Percentiles rank a stretch among this genome's conserved stretches.
These are phyloP conservation scores for Autographa gamma DNA, from an alignment of 2,888 invertebrate genomes.

Conservation along the genomic window DNA sequence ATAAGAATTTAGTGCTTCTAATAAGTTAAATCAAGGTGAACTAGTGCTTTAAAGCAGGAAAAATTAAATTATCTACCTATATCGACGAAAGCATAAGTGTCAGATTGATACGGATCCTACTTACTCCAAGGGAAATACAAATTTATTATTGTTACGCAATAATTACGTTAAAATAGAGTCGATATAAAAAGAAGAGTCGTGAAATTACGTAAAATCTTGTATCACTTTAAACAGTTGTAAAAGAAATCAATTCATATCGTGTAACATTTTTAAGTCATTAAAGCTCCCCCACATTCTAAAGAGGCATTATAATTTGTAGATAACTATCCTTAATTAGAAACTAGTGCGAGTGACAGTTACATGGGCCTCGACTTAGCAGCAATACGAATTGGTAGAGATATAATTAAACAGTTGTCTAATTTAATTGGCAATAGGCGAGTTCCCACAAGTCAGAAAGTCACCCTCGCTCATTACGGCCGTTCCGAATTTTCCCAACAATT, in stretches of 20 bases:
- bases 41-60: no score
- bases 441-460: conserved; percentile 86
- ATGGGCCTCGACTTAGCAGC: conserved; percentile 69
- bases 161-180: background rate
- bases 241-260: conserved; percentile 61
- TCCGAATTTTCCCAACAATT: conserved; percentile 84
- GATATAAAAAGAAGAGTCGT: conserved; percentile 13
- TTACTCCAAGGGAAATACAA: no score
- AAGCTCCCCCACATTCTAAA: conserved; percentile 67
- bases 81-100: no score
- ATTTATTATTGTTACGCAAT: background rate
- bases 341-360: conserved; percentile 65
- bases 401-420: conserved; percentile 87
- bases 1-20: background rate
- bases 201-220: conserved; percentile 8
- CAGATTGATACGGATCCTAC: no score
- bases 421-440: conserved; percentile 87
- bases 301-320: conserved; percentile 73
- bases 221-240: conserved; percentile 57
- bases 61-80: no score
- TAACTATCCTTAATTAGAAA: conserved; percentile 76
- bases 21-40: no score
- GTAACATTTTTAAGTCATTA: conserved; percentile 70
- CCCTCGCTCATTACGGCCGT: conserved; percentile 77
- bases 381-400: conserved; percentile 72